Conservation (phyloP, 1,140 invertebrate species). For the Muscidifurax raptorellus region DNA sequence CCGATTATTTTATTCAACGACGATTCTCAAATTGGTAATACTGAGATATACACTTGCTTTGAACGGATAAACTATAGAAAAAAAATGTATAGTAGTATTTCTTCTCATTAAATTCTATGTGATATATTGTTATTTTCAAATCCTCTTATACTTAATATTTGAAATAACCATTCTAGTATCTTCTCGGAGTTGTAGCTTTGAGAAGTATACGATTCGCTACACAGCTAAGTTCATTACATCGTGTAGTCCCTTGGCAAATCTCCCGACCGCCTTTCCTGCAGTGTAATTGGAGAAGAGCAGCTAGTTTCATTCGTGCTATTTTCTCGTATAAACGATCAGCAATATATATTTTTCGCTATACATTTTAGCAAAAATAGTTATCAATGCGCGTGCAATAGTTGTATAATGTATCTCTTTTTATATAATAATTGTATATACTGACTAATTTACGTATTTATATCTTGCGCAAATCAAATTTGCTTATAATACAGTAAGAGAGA, state of each 20-base stretch:
- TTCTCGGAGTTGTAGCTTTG: background rate
- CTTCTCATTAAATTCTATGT: no score
- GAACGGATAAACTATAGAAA: no score
- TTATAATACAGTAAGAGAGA: background rate
- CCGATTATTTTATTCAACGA: no score
- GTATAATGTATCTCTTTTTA: no score
- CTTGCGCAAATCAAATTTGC: background rate
- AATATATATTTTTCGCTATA: background rate
- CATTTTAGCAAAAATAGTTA: background rate
- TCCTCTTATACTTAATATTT: background rate
- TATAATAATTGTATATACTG: no score
- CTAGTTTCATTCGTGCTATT: background rate
- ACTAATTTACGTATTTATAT: background rate
- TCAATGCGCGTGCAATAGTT: no score
- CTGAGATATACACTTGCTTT: no score
- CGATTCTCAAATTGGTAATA: no score
- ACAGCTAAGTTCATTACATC: conserved; percentile 18
- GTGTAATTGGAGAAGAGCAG: conserved; percentile 15
- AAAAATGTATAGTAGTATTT: no score
- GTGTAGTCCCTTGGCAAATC: conserved; percentile 10
- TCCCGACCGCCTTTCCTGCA: background rate
- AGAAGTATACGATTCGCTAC: background rate
- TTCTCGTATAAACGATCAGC: background rate
- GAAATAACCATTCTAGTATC: background rate
- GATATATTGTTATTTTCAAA: no score